Conservation (phyloP, 2,797 vertebrate species). For the Odontamblyopus rebecca region DNA sequence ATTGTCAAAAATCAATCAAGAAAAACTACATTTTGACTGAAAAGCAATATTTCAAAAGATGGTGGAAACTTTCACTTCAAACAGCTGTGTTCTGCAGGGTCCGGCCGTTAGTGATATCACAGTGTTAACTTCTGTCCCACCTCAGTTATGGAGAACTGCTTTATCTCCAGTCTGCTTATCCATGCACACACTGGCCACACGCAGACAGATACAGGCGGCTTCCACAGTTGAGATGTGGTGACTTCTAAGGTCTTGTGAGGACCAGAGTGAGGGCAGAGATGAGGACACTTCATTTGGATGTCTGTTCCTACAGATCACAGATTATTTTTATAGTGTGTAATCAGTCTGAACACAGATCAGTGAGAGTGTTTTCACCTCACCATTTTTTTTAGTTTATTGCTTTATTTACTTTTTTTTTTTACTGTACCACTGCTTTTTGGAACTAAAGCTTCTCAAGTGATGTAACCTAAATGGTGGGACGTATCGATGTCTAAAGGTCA, state of each 20-base stretch:
- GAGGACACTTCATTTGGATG: neutral
- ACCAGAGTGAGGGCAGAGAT: neutral
- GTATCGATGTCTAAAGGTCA: no score
- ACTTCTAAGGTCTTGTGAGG: neutral
- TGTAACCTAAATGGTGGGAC: no score
- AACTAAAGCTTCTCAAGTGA: no score
- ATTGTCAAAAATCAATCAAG: neutral
- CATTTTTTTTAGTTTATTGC: no score
- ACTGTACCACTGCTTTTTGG: no score
- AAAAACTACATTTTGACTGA: neutral
- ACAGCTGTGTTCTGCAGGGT: neutral
- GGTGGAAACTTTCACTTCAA: neutral
- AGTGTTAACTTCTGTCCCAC: conserved; percentile 48
- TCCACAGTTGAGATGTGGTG: conserved; percentile 50
- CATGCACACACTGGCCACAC: conserved; percentile 30
- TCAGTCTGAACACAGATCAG: neutral
- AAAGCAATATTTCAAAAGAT: neutral
- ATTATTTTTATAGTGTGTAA: neutral
- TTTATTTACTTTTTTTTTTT: no score
- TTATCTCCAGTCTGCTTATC: conserved; percentile 60
- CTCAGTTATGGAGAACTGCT: conserved; percentile 62
- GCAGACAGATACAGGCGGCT: conserved; percentile 46
- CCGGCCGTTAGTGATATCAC: conserved; percentile 31
- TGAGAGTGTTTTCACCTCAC: no score
- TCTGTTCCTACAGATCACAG: neutral